Base-by-base conservation (phyloP, 2,113 vertebrate species). In the Steatornis caripensis region DNA sequence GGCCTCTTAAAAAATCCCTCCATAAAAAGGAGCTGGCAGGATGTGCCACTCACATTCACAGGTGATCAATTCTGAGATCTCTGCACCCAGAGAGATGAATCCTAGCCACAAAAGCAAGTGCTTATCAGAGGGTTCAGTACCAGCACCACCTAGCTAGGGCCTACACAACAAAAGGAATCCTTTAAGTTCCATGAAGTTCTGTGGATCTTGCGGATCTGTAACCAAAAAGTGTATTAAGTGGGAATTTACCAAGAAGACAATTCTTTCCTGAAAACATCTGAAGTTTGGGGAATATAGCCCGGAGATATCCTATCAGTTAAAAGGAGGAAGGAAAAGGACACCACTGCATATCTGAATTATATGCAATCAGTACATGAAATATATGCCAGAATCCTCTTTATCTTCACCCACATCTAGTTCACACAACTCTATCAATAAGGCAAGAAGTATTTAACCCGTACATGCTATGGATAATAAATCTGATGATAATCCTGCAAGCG, bases 141-240 rank as follows among this genome's bases (percentile, higher is more conserved):
- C n/a, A 85, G 29, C 32, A 71, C 0, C 0, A 53, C 21, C 19
- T 61, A 58, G 46, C 9, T 49, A 68, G 15, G 16, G 9, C 18
- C 36, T 61, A 48, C 12, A 70, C 57, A 87, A 58, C 14, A 41
- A 78, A 14, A 80, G 2, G 15, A 30, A 6, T 61, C 24, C 19
- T 89, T 74, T 61, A 58, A 84, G 6, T 41, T 76, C 43, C 34
- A 29, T 15, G 10, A 80, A 66, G 19, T 55, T 78, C n/a, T 66
- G 32, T 32, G 29, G n/a, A 53, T 70, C 27, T 84, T 66, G 32
- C 29, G 29, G n/a, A 53, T 70, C 27, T 84, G 46, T 54, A 87
- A 71, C 14, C 11, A 8, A 62, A 92, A 54, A 9, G 1, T 15
- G 7, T 5, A 10, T 61, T 69, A 65, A 48, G 24, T 57, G 11